Evolutionary conservation across 2,797 vertebrate species (phyloP).

Genomic region (Acanthopagrus latus): DNA sequence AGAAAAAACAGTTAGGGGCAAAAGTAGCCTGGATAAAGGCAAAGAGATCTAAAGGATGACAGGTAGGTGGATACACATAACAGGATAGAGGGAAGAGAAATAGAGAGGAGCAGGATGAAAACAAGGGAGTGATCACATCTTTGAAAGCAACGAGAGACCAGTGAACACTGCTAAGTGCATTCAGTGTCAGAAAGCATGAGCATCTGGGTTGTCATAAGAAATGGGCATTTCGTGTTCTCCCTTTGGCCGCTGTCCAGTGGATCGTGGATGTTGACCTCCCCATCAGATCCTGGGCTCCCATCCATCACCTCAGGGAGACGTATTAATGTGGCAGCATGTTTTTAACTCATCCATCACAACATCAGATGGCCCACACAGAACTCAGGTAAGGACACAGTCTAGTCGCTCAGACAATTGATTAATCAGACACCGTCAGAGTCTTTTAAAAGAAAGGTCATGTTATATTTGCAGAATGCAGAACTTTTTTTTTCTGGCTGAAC

Average conservation of each 20-base stretch:
- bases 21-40: slow-evolving; percentile 37
- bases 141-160: slow-evolving; percentile 45
- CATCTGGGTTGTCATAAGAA: slow-evolving; percentile 74
- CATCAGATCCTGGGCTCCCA: slow-evolving; percentile 65
- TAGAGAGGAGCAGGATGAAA: slow-evolving; percentile 31
- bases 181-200: slow-evolving; percentile 76
- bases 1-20: slow-evolving; percentile 4
- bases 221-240: slow-evolving; percentile 79
- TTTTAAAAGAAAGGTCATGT: slow-evolving; percentile 1
- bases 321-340: slow-evolving; percentile 78
- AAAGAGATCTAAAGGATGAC: slow-evolving; percentile 32
- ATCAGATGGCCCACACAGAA: slow-evolving; percentile 50
- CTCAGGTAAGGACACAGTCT: slow-evolving; percentile 43
- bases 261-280: slow-evolving; percentile 72
- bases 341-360: slow-evolving; percentile 75
- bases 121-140: slow-evolving; percentile 32
- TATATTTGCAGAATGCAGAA: not conserved
- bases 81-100: slow-evolving; percentile 23
- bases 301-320: slow-evolving; percentile 74
- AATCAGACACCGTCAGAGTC: slow-evolving; percentile 15
- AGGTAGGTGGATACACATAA: slow-evolving; percentile 45
- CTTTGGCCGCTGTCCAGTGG: slow-evolving; percentile 53
- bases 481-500: not conserved
- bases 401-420: slow-evolving; percentile 42
- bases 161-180: slow-evolving; percentile 65